Evolutionary conservation across 1,140 invertebrate species (phyloP).

Genomic region (Philopotamus ludificatus): DNA sequence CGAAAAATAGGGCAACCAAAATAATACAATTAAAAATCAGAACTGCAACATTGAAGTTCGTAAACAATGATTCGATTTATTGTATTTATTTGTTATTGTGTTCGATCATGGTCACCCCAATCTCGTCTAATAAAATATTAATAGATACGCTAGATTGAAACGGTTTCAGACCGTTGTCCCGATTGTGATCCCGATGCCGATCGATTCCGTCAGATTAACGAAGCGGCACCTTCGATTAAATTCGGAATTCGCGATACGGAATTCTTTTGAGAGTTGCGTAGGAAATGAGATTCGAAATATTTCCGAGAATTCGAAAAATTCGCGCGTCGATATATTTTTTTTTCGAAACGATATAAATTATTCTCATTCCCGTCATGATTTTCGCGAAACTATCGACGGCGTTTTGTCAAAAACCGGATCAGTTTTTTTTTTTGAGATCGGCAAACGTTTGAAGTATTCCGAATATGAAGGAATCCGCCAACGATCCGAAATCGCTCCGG

Average conservation of each 20-base stretch:
- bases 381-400: background rate
- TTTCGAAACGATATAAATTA: background rate
- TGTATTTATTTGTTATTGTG: background rate
- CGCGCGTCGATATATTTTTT: background rate
- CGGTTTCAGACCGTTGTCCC: background rate
- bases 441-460: background rate
- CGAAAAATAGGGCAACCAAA: slow-evolving; percentile 8
- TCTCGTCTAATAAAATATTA: slow-evolving; percentile 13
- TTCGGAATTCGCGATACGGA: slow-evolving; percentile 8
- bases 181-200: slow-evolving; percentile 10
- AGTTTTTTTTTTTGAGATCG: slow-evolving; percentile 1
- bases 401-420: background rate
- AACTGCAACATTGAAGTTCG: background rate
- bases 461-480: slow-evolving; percentile 1
- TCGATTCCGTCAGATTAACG: background rate
- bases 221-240: slow-evolving; percentile 21
- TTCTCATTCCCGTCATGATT: no score
- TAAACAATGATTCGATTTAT: background rate
- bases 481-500: background rate
- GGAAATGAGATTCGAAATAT: background rate
- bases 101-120: background rate
- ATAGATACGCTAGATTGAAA: slow-evolving; percentile 26
- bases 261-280: background rate
- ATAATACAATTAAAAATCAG: background rate
- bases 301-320: background rate